A percentile compares a stretch with the other conserved stretches of the same genome.
These are phyloP conservation scores for Psettodes erumei DNA, from an alignment of 2,113 vertebrate genomes.

Conservation along the genomic window DNA sequence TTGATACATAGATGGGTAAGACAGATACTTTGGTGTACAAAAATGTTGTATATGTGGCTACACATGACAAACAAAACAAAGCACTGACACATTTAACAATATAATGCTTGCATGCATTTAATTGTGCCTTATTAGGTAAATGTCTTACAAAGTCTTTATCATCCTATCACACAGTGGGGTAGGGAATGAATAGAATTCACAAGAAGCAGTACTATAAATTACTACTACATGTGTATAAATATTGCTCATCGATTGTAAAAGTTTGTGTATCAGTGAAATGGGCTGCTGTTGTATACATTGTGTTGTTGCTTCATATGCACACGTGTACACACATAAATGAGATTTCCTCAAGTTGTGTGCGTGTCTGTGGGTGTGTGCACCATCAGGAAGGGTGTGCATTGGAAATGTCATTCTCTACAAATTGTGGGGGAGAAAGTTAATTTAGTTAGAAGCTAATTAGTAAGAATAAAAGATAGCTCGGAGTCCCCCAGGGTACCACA, in stretches of 20 bases:
- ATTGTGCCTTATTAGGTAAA: too few relatives aligned
- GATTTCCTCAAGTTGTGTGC: slow-evolving; percentile 5
- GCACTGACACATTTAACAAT: not conserved
- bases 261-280: slow-evolving; percentile 32
- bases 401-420: slow-evolving; percentile 69
- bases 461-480: slow-evolving; percentile 78
- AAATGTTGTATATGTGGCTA: not conserved
- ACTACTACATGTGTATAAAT: not conserved
- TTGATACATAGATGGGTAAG: not conserved
- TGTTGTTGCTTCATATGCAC: slow-evolving; percentile 26
- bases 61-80: not conserved
- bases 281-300: slow-evolving; percentile 28
- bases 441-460: slow-evolving; percentile 78
- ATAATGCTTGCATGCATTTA: too few relatives aligned
- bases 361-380: not conserved
- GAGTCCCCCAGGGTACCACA: slow-evolving; percentile 68
- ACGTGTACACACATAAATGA: slow-evolving; percentile 34
- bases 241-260: not conserved
- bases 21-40: not conserved
- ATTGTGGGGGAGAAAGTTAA: slow-evolving; percentile 77
- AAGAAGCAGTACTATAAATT: not conserved
- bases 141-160: not conserved
- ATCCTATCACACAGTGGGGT: not conserved
- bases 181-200: slow-evolving; percentile 1
- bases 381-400: slow-evolving; percentile 56